Conservation (phyloP, 2,888 invertebrate genomes). For the Oegoconia quadripuncta region DNA sequence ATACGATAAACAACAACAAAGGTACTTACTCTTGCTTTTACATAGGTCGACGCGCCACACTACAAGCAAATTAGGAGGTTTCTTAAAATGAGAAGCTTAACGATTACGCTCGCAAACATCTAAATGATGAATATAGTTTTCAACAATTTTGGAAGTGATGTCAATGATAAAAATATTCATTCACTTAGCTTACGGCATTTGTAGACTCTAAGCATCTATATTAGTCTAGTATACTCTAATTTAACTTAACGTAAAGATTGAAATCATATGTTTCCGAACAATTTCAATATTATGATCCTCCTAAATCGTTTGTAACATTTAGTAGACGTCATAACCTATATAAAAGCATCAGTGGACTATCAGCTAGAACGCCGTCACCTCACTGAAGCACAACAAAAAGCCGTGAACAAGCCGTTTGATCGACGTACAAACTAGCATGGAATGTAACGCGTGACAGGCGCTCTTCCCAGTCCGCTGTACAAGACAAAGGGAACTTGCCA, state of each 20-base stretch:
- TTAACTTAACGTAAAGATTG: slow-evolving; percentile 4
- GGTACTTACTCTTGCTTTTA: slow-evolving; percentile 45
- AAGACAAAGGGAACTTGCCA: slow-evolving; percentile 1
- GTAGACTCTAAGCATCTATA: slow-evolving; percentile 2
- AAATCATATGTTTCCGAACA: neutral
- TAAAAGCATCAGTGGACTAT: slow-evolving; percentile 23
- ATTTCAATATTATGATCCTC: slow-evolving; percentile 4
- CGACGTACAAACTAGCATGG: slow-evolving; percentile 32
- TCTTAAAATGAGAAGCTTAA: neutral
- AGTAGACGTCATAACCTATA: slow-evolving; percentile 25
- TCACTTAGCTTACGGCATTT: neutral
- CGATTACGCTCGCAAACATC: neutral
- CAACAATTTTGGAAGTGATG: neutral
- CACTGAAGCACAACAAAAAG: slow-evolving; percentile 22
- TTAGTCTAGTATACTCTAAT: slow-evolving; percentile 9
- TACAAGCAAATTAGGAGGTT: slow-evolving; percentile 19
- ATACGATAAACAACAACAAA: slow-evolving; percentile 65
- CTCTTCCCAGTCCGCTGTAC: neutral
- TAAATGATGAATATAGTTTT: neutral
- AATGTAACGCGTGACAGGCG: slow-evolving; percentile 38
- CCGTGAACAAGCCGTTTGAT: slow-evolving; percentile 28
- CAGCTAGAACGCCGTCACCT: slow-evolving; percentile 19
- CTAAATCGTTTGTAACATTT: slow-evolving; percentile 5
- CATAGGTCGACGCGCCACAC: slow-evolving; percentile 29
- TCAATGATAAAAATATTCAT: neutral